A percentile compares a stretch with the other conserved stretches of the same genome.
Conservation (phyloP, 2,888 invertebrate species). For the Dasypolia templi region DNA sequence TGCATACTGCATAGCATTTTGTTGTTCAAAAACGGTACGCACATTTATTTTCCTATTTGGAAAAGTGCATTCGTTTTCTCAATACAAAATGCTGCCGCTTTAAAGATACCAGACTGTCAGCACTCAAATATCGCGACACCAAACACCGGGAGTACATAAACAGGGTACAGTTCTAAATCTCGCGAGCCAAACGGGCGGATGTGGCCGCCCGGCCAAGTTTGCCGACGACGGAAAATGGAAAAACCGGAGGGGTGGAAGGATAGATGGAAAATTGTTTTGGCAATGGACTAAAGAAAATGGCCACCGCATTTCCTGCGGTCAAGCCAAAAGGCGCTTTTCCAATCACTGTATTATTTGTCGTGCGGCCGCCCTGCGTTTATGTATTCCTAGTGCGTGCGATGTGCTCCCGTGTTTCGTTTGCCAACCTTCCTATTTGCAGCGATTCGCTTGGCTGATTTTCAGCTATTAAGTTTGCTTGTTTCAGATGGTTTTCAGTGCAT, state of each 20-base stretch:
- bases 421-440: constrained; percentile 61
- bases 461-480: constrained; percentile 46
- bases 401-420: constrained; percentile 62
- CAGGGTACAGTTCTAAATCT: constrained; percentile 77
- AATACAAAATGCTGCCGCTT: constrained; percentile 54
- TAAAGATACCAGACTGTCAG: constrained; percentile 61
- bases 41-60: constrained; percentile 2
- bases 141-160: constrained; percentile 66
- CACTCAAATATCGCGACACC: constrained; percentile 63
- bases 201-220: constrained; percentile 79
- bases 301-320: constrained; percentile 78
- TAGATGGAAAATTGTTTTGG: constrained; percentile 84
- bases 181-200: constrained; percentile 75
- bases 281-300: constrained; percentile 89
- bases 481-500: constrained; percentile 8
- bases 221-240: constrained; percentile 83
- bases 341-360: constrained; percentile 79
- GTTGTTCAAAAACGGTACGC: neutral
- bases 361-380: constrained; percentile 73
- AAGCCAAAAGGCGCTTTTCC: constrained; percentile 80
- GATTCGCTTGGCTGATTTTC: constrained; percentile 64
- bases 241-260: constrained; percentile 74
- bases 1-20: neutral
- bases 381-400: constrained; percentile 78
- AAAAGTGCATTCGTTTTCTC: constrained; percentile 38